Evolutionary conservation across 2,888 invertebrate genomes (phyloP), one percentile per base, ranked within the genome.

Genomic region (Pachycephus smyrnensis): DNA sequence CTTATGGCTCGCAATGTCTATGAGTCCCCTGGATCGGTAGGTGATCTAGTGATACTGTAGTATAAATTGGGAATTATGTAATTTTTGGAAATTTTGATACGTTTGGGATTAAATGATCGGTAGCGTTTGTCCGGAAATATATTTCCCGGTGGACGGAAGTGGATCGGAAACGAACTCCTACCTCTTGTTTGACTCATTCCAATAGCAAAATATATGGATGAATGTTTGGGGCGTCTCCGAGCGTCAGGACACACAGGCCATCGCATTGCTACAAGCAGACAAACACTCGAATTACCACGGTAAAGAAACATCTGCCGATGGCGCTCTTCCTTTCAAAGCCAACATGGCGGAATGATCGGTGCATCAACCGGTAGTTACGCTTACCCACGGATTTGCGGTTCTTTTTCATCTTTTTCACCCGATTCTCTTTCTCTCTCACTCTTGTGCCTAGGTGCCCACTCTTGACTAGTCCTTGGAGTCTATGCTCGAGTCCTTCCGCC

Each of bases 341-440:
- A 91, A 86, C 89, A 90, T 89, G 90, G 90, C 90, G 90, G 91
- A 91, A 91, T 91, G 91, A 91, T 91, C 90, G 88, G 89, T 84
- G 89, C 90, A 89, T 89, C 88, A 88, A 88, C 88, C 88, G 88
- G 88, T 89, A 89, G 90, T 90, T 90, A 88, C 88, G 89, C 86
- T 88, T 89, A 88, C 87, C 88, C 89, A 88, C 86, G 90, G 89
- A 89, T 90, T 90, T 91, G 91, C 89, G 91, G 91, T 91, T 91
- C 90, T 86, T 89, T 89, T 89, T 76, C 79, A 77, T 75, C 73
- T 77, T 77, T 77, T 73, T 23, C 73, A 35, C 73, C 55, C 77
- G 71, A 77, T n/a, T 77, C 77, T 77, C 37, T 55, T 68, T 40
- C 68, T 75, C 75, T 9, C 33, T 32, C 76, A n/a, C 69, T 76